These are phyloP conservation scores for Dasypolia templi DNA, from an alignment of 2,888 invertebrate genomes.

Conservation along the genomic window DNA sequence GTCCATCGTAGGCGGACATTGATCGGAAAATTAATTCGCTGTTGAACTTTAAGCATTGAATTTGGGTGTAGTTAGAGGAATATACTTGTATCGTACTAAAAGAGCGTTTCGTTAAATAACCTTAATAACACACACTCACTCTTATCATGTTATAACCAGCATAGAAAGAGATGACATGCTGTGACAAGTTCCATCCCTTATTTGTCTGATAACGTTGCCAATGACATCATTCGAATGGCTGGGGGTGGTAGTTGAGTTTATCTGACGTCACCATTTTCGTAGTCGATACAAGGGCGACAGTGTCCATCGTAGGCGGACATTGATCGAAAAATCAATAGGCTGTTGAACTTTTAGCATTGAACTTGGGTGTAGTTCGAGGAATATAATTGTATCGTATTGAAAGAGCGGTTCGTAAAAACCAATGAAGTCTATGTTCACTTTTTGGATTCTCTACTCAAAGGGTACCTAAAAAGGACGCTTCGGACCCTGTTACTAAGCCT, in stretches of 20 bases:
- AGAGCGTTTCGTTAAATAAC: not conserved
- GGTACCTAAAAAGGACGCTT: not conserved
- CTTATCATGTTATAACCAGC: not conserved
- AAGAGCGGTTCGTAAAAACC: not conserved
- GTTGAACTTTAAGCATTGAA: conserved; percentile 44
- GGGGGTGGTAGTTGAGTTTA: not conserved
- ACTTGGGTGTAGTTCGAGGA: conserved; percentile 20
- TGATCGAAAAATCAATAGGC: conserved; percentile 12
- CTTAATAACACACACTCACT: not conserved
- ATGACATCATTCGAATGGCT: conserved; percentile 1
- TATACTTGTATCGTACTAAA: not conserved
- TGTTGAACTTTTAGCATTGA: conserved; percentile 41
- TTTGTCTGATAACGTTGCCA: not conserved
- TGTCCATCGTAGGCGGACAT: not conserved
- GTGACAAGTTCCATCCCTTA: not conserved
- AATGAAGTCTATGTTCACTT: not conserved
- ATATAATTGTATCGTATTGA: not conserved
- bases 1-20: not conserved
- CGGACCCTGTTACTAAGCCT: not conserved
- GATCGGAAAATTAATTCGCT: conserved; percentile 11
- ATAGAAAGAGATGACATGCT: conserved; percentile 25
- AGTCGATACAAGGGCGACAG: conserved; percentile 27
- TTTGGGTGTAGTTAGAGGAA: conserved; percentile 9
- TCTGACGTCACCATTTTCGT: conserved; percentile 34
- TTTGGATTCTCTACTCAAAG: not conserved